Evolutionary conservation across 2,888 invertebrate species (phyloP), one percentile per base, ranked within the genome.

Genomic region (Chymomyza fuscimana): DNA sequence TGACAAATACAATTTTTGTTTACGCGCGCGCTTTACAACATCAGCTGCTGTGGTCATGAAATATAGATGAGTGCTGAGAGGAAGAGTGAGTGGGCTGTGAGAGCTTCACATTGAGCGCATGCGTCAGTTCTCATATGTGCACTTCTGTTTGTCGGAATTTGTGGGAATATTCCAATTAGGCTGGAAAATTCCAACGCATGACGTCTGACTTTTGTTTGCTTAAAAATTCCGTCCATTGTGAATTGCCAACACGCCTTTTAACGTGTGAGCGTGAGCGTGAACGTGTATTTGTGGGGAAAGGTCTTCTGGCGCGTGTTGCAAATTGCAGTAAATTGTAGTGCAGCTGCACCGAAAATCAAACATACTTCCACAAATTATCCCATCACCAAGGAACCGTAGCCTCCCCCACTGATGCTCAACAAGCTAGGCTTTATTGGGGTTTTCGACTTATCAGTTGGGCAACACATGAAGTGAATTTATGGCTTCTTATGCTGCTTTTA

Each of bases 101-200:
- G 29, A 65, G 9, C 32, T 65, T 36, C 10, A 51, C 7, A 50
- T 58, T 58, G 69, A 67, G 80, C 85, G 82, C 80, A 74, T 84
- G 84, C 87, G 64, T 60, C 67, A 36, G 10, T 5, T 62, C 19
- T 50, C 72, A 16, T 52, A 68, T 71, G 67, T 65, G 72, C 62
- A n/a, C 5, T 54, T 54, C 54, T 73, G 81, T 84, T 74, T 79
- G 73, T 80, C 73, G 80, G 77, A 79, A 78, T 84, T 74, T 79
- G 73, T 80, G 74, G 80, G 77, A 79, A 78, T 69, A 59, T 78
- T 82, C 79, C 86, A 77, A 22, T 69, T 36, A 36, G 19, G 25
- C 51, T 68, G 73, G 74, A 72, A 69, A 22, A 25, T 86, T 86
- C 85, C 85, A 86, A 88, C 85, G 85, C 85, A 86, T 86, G 85